Percentiles rank a stretch among this genome's conserved stretches.
Conservation (phyloP, 2,113 vertebrate genomes). For the Chrysemys picta region DNA sequence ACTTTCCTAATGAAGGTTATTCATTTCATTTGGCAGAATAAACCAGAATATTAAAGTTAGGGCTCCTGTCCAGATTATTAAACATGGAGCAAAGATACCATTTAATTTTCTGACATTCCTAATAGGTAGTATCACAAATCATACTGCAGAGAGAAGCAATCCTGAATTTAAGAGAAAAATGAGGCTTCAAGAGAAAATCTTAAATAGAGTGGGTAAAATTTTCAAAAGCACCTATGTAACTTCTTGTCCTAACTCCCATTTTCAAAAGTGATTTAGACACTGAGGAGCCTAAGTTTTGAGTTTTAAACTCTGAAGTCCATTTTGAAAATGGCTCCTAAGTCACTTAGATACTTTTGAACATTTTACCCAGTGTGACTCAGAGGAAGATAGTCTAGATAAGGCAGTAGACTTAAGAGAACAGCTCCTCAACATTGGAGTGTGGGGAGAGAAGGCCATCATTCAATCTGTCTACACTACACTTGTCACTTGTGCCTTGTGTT, state of each 20-base stretch:
- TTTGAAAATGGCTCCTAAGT: too few species aligned
- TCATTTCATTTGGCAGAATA: background rate
- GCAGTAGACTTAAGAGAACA: background rate
- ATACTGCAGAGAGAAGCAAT: background rate
- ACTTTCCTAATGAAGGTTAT: background rate
- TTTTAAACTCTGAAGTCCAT: too few species aligned
- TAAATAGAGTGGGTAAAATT: background rate
- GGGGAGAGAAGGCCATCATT: background rate
- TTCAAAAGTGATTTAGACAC: background rate
- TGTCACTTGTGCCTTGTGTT: rapidly evolving
- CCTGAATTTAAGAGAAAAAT: background rate
- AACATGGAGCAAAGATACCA: background rate
- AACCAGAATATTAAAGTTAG: background rate
- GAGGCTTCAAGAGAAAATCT: rapidly evolving
- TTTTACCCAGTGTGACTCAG: background rate
- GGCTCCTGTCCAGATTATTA: background rate
- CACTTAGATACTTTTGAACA: background rate
- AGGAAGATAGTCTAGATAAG: background rate
- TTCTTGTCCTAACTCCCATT: background rate
- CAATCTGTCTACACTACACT: background rate
- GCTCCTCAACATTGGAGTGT: background rate
- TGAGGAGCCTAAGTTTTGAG: background rate
- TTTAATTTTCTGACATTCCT: background rate
- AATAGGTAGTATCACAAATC: background rate
- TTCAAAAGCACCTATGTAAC: rapidly evolving